phyloP scores from a whole-genome alignment of 2,888 invertebrate genomes.

The Leuctra nigra region DNA sequence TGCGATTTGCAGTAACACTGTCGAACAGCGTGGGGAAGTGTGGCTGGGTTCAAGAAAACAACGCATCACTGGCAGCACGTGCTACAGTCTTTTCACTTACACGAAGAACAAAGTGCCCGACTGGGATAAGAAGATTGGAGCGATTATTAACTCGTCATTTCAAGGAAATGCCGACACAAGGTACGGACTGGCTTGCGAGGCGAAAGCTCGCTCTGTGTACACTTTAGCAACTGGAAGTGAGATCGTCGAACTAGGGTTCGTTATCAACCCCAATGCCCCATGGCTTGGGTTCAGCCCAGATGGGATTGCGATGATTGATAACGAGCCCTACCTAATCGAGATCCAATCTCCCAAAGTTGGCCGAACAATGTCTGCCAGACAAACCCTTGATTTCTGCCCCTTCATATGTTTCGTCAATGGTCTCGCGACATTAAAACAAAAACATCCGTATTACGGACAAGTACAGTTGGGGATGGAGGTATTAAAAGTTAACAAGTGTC shows the following conservation, averaged over 20 bases:
- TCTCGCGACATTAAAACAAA: too few species aligned
- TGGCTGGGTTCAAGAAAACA: neutral
- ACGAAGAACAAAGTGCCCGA: neutral
- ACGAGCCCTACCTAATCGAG: neutral
- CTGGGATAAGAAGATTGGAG: neutral
- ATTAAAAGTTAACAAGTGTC: too few species aligned
- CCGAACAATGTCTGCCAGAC: constrained; percentile 1
- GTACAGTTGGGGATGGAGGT: too few species aligned
- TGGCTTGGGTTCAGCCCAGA: constrained; percentile 8
- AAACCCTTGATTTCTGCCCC: too few species aligned
- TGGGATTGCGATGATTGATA: neutral
- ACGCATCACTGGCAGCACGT: constrained; percentile 2
- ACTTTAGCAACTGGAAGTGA: too few species aligned
- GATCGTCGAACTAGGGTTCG: neutral
- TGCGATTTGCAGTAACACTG: neutral
- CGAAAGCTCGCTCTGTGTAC: neutral
- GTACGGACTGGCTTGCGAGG: neutral
- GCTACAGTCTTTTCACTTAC: constrained; percentile 1
- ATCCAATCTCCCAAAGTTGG: neutral
- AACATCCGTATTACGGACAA: too few species aligned
- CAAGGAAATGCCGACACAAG: neutral
- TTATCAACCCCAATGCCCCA: constrained; percentile 5
- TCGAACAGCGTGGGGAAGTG: neutral
- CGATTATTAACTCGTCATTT: neutral
- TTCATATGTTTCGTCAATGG: too few species aligned